A percentile compares a stretch with the other conserved stretches of the same genome.
Evolutionary conservation across 2,797 vertebrate genomes (phyloP).

Genomic region (Botia almorhae): DNA sequence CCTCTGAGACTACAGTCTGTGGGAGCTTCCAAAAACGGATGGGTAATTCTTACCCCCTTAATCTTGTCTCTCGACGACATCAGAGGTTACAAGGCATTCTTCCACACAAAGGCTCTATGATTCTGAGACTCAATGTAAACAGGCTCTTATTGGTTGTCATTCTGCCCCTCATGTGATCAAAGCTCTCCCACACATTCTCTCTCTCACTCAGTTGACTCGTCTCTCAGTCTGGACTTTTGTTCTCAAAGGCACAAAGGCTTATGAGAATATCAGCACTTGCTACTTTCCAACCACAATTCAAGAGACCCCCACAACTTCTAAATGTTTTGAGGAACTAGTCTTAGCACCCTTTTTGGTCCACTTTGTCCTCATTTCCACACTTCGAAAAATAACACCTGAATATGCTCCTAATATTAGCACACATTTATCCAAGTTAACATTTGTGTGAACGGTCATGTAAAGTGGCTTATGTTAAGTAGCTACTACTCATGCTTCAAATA

Average conservation of each 20-base stretch:
- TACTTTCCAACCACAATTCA: slow-evolving; percentile 19
- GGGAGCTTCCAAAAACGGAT: neutral
- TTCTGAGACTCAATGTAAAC: slow-evolving; percentile 46
- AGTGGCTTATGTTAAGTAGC: no score
- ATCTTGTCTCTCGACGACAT: slow-evolving; percentile 35
- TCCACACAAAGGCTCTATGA: slow-evolving; percentile 36
- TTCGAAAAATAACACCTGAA: no score
- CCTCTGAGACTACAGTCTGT: slow-evolving; percentile 2
- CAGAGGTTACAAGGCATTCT: slow-evolving; percentile 41
- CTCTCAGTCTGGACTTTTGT: slow-evolving; percentile 45
- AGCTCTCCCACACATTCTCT: slow-evolving; percentile 34
- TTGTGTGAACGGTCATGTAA: no score
- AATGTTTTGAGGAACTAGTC: neutral
- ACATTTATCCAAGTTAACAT: no score
- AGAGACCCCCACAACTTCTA: neutral
- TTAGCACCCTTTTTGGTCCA: no score
- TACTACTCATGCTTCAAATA: no score
- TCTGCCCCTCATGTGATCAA: slow-evolving; percentile 44
- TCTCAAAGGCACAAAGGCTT: slow-evolving; percentile 48
- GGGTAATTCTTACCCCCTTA: neutral
- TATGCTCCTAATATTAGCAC: no score
- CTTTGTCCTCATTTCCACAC: no score
- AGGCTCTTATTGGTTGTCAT: slow-evolving; percentile 20
- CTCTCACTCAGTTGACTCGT: slow-evolving; percentile 25
- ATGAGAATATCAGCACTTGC: slow-evolving; percentile 29